Evolutionary conservation across 2,797 vertebrate genomes (phyloP).

Genomic region (Ataeniobius toweri): DNA sequence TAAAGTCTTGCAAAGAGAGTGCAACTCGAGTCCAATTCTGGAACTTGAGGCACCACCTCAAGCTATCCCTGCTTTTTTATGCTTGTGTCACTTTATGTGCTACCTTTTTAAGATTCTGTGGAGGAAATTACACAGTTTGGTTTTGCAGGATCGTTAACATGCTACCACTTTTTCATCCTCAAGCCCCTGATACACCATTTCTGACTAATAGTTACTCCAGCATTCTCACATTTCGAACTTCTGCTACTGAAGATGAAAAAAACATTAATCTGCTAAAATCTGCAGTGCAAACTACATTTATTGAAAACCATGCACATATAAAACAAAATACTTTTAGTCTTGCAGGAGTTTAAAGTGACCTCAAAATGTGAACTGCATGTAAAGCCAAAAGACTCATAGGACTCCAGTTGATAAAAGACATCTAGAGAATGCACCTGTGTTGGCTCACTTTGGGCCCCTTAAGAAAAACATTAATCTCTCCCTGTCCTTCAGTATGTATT

Average conservation of each 20-base stretch:
- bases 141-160: not conserved
- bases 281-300: slow-evolving; percentile 6
- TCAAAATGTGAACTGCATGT: slow-evolving; percentile 2
- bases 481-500: not conserved
- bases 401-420: slow-evolving; percentile 3
- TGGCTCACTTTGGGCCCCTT: not conserved
- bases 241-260: not conserved
- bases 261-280: slow-evolving; percentile 1
- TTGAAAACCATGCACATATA: slow-evolving; percentile 13
- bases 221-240: not conserved
- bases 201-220: not conserved
- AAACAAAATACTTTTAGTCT: slow-evolving; percentile 5
- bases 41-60: not conserved
- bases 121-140: not conserved
- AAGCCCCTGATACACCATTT: not conserved
- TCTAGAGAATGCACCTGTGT: slow-evolving; percentile 9
- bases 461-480: not conserved
- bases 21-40: too few relatives aligned
- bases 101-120: not conserved
- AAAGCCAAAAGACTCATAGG: slow-evolving; percentile 4
- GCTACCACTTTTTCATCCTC: not conserved
- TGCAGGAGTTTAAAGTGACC: slow-evolving; percentile 9
- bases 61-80: not conserved
- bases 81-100: not conserved
- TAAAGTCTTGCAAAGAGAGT: too few relatives aligned